Conservation (phyloP, 2,797 vertebrate genomes). For the Monodelphis domestica region DNA sequence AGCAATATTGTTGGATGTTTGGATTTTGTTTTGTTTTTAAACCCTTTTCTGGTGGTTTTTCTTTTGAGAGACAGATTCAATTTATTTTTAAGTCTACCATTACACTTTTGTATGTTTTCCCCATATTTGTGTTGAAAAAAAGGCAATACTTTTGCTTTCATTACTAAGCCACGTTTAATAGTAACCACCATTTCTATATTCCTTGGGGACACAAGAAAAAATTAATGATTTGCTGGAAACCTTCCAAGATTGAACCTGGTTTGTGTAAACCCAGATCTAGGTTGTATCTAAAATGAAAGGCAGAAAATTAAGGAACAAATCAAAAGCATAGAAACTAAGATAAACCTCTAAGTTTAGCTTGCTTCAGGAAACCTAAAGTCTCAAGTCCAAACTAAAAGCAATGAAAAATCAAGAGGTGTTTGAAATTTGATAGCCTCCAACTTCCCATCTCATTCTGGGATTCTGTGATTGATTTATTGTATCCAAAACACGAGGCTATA, state of each 20-base stretch:
- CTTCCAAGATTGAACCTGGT: background rate
- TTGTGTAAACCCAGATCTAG: background rate
- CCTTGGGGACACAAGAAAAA: background rate
- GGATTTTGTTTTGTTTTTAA: background rate
- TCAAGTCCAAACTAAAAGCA: background rate
- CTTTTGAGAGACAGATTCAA: background rate
- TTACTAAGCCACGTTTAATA: background rate
- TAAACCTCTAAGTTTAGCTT: background rate
- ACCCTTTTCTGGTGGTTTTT: background rate
- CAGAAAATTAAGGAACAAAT: background rate
- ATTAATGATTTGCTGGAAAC: background rate
- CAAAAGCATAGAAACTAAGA: background rate
- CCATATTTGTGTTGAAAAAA: background rate
- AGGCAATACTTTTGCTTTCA: background rate
- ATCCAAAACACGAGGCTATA: background rate
- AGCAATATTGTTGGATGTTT: background rate
- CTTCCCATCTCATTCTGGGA: background rate
- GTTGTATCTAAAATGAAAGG: background rate
- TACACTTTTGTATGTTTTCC: background rate
- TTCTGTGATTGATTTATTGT: background rate
- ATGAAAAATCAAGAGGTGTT: constrained; percentile 13
- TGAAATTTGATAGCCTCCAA: background rate
- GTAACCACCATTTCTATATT: background rate
- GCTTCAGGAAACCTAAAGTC: background rate
- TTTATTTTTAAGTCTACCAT: background rate